A percentile compares a stretch with the other conserved stretches of the same genome.
phyloP scores from a whole-genome alignment of 2,797 vertebrate genomes.

The Petrocephalus schoutedeni region DNA sequence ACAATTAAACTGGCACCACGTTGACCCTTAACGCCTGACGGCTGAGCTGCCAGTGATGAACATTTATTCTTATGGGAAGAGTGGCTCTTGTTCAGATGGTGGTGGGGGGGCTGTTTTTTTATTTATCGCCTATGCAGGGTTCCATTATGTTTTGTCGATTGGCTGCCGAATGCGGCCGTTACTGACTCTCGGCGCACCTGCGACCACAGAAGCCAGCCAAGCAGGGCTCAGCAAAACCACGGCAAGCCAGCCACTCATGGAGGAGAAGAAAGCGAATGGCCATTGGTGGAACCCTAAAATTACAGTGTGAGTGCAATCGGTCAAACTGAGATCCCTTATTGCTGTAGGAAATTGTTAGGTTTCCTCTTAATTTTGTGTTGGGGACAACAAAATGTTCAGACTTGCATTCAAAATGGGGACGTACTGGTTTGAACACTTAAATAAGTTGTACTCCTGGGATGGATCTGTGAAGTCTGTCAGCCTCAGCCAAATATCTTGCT shows the following conservation, averaged over 20 bases:
- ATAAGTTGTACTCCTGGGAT: neutral
- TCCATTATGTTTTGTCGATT: conserved; percentile 34
- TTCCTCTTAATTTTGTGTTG: neutral
- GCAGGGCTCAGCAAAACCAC: conserved; percentile 27
- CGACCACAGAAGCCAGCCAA: conserved; percentile 32
- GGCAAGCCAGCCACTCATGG: neutral
- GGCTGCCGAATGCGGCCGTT: conserved; percentile 22
- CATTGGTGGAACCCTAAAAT: neutral
- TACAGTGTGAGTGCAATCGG: neutral
- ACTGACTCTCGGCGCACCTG: conserved; percentile 38
- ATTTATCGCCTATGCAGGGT: conserved; percentile 34
- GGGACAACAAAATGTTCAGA: neutral
- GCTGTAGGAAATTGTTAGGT: neutral
- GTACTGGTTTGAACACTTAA: neutral
- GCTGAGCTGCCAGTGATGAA: conserved; percentile 22
- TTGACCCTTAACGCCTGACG: conserved; percentile 26
- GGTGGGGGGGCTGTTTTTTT: conserved; percentile 20
- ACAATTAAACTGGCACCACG: conserved; percentile 36
- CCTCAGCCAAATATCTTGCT: neutral
- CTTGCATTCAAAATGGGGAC: neutral
- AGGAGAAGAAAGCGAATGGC: neutral
- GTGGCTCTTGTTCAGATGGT: conserved; percentile 8
- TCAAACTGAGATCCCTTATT: neutral
- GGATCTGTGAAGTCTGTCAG: neutral
- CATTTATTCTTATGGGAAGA: conserved; percentile 23